Conservation (phyloP, 2,113 vertebrate species). For the Galeopterus variegatus region DNA sequence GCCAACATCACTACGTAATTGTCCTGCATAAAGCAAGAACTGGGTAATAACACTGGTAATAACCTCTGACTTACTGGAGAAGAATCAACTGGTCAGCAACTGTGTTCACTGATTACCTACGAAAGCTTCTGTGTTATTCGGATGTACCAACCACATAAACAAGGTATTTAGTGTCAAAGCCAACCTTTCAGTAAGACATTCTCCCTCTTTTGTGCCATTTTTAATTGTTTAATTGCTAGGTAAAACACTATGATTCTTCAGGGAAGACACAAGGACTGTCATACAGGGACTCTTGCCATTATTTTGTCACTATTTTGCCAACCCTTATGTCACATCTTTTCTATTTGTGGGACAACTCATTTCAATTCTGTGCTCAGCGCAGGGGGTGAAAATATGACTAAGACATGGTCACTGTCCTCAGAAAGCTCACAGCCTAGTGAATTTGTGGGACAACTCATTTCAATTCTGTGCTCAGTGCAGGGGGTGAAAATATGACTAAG, state of each 20-base stretch:
- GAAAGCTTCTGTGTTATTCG: neutral
- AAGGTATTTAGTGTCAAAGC: neutral
- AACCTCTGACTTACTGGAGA: neutral
- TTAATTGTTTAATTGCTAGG: neutral
- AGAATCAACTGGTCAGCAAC: neutral
- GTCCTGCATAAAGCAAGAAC: neutral
- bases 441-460: no score
- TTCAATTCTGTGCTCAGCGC: neutral
- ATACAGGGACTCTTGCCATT: neutral
- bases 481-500: neutral
- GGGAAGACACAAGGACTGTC: neutral
- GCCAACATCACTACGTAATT: neutral
- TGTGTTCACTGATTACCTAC: neutral
- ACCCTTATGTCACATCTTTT: neutral
- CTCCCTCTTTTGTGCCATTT: neutral
- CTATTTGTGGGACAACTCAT: neutral
- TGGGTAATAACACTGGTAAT: neutral
- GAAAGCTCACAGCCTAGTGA: neutral
- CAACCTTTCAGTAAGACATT: neutral
- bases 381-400: neutral
- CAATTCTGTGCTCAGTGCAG: neutral
- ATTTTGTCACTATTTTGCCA: no score
- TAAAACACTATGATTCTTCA: neutral
- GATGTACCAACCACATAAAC: neutral
- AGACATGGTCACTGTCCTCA: neutral